Conservation (phyloP, 2,888 invertebrate genomes). For the Apocheima hispidaria region DNA sequence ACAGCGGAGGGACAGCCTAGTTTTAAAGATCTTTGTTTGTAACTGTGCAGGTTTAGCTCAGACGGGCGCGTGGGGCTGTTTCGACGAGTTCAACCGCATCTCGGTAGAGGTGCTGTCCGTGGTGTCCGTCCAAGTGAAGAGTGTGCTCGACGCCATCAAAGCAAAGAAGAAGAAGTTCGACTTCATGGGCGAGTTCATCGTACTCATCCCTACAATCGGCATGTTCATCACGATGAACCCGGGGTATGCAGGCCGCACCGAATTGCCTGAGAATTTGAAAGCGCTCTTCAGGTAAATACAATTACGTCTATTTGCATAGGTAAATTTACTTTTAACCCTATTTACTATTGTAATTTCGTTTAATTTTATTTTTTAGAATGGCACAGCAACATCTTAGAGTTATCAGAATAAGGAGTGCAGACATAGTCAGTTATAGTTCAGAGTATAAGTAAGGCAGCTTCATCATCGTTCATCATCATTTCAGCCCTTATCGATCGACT, state of each 20-base stretch:
- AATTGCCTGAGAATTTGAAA: slow-evolving; percentile 93
- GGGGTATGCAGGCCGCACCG: slow-evolving; percentile 96
- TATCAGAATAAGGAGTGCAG: too few species aligned
- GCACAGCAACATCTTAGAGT: too few species aligned
- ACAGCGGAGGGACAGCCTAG: not conserved
- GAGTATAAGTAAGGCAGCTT: too few species aligned
- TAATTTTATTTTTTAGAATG: too few species aligned
- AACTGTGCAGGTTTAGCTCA: slow-evolving; percentile 89
- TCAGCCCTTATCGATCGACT: too few species aligned
- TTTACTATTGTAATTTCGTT: too few species aligned
- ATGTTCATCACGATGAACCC: slow-evolving; percentile 99
- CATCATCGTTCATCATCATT: too few species aligned
- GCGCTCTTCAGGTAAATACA: slow-evolving; percentile 86
- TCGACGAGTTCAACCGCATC: slow-evolving; percentile 98
- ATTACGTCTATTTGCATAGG: not conserved
- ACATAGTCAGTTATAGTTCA: too few species aligned
- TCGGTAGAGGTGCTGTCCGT: slow-evolving; percentile 98
- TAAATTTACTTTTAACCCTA: too few species aligned
- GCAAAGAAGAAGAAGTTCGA: slow-evolving; percentile 92
- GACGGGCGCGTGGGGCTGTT: slow-evolving; percentile 98
- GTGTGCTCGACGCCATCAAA: slow-evolving; percentile 94
- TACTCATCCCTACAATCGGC: slow-evolving; percentile 91
- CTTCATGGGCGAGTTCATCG: slow-evolving; percentile 94
- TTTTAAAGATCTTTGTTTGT: not conserved
- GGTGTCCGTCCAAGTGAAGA: slow-evolving; percentile 97